Conservation (phyloP, 2,113 vertebrate species). For the Plestiodon gilberti region DNA sequence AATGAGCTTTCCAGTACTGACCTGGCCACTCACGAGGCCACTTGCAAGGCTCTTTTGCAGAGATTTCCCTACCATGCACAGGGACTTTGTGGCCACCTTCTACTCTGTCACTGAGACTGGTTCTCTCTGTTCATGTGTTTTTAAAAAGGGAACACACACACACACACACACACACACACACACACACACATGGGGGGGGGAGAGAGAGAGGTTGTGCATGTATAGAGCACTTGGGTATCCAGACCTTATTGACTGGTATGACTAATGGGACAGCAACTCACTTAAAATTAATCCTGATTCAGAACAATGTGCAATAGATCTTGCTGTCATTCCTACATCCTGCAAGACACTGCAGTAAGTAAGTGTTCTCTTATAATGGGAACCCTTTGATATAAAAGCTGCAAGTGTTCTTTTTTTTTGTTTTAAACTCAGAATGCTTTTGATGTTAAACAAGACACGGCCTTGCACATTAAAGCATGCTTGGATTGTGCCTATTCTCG, state of each 20-base stretch:
- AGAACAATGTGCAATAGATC: neutral
- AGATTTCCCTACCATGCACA: too few relatives aligned
- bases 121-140: too few relatives aligned
- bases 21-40: too few relatives aligned
- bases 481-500: neutral
- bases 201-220: too few relatives aligned
- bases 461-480: neutral
- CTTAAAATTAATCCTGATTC: neutral
- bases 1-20: too few relatives aligned
- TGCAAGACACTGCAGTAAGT: neutral
- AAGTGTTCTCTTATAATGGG: slow-evolving; percentile 13
- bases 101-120: too few relatives aligned
- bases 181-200: too few relatives aligned
- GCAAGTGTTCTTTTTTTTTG: slow-evolving; percentile 14
- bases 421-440: slow-evolving; percentile 15
- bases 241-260: neutral
- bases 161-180: too few relatives aligned
- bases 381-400: neutral
- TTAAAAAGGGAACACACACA: too few relatives aligned
- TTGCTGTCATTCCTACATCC: neutral
- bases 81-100: too few relatives aligned
- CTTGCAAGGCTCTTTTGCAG: too few relatives aligned
- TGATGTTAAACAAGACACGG: slow-evolving; percentile 18
- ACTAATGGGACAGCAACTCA: neutral
- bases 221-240: neutral